Evolutionary conservation across 2,797 vertebrate genomes (phyloP).

Genomic region (Picus viridis): DNA sequence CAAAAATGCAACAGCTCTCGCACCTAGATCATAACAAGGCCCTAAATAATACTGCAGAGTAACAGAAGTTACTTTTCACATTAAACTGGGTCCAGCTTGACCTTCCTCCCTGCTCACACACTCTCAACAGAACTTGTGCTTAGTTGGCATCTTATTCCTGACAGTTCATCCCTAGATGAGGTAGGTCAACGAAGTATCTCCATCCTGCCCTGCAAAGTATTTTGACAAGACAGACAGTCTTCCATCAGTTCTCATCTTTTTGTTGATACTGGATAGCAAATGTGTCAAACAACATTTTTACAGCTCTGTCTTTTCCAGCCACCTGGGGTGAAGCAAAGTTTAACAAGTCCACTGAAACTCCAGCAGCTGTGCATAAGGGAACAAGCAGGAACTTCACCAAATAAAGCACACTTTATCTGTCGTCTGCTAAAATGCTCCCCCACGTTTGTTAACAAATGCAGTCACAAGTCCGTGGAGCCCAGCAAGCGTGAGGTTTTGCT

Average conservation of each 20-base stretch:
- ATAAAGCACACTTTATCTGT: fast-evolving
- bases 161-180: fast-evolving
- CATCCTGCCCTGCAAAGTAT: not conserved
- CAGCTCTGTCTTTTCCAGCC: not conserved
- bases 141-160: fast-evolving
- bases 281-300: not conserved
- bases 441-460: fast-evolving
- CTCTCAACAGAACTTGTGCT: not conserved
- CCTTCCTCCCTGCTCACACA: fast-evolving
- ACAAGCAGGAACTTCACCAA: fast-evolving
- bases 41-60: not conserved
- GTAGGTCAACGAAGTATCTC: not conserved
- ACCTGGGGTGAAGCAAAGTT: not conserved
- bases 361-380: fast-evolving
- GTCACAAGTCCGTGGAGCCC: fast-evolving
- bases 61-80: not conserved
- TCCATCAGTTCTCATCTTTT: not conserved
- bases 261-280: fast-evolving
- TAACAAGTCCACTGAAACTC: not conserved
- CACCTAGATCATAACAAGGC: fast-evolving
- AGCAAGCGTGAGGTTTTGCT: fast-evolving
- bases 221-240: not conserved
- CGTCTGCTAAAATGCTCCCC: fast-evolving
- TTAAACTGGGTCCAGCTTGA: not conserved
- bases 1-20: too few relatives aligned